Percentiles rank a stretch among this genome's conserved stretches.
Conservation (phyloP, 2,113 vertebrate genomes). For the Pycnonotus jocosus region DNA sequence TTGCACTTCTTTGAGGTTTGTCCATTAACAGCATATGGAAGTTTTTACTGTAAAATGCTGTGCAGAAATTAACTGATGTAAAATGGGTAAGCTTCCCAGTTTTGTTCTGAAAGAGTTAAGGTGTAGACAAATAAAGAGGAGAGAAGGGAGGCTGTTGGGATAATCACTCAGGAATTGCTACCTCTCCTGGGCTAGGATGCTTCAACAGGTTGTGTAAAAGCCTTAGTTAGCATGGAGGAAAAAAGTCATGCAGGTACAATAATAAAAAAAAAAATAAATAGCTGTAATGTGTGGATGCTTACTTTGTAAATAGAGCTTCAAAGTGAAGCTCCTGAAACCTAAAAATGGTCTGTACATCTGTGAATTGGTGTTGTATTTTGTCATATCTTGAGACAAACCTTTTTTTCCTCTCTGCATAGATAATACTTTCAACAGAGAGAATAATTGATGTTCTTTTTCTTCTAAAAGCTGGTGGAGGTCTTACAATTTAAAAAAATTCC, state of each 20-base stretch:
- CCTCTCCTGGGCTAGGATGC: neutral
- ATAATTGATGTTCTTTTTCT: accelerated
- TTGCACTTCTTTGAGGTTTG: neutral
- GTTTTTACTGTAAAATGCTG: neutral
- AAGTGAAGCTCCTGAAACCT: neutral
- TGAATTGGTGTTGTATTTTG: neutral
- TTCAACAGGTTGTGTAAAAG: neutral
- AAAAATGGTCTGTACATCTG: neutral
- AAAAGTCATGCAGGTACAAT: neutral
- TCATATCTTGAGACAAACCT: neutral
- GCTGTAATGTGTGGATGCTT: neutral
- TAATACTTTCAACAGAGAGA: neutral
- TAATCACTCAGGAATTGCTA: neutral
- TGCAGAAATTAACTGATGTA: neutral
- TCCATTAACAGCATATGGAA: neutral
- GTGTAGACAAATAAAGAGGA: neutral
- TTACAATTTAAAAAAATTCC: accelerated
- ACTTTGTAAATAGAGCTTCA: neutral
- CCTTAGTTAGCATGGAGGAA: neutral
- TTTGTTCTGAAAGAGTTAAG: neutral
- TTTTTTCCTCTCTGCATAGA: neutral
- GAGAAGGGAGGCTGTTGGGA: neutral
- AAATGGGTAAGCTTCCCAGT: neutral
- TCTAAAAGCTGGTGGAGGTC: neutral
- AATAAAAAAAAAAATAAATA: neutral